Conservation (phyloP, 2,888 invertebrate species). For the Fabriciana adippe region DNA sequence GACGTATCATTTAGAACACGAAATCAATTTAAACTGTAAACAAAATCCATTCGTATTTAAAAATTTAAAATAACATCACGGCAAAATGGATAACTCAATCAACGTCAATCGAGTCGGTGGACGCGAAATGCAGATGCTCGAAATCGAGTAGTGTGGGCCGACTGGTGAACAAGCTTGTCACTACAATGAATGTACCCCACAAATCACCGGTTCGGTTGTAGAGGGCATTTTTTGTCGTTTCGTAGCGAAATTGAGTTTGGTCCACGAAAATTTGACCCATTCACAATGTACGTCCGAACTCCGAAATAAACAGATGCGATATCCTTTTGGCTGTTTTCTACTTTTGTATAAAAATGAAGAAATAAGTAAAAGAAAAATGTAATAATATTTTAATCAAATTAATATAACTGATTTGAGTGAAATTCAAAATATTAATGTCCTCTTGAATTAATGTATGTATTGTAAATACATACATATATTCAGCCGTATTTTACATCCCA, state of each 20-base stretch:
- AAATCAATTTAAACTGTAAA: conserved; percentile 40
- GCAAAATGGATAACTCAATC: conserved; percentile 71
- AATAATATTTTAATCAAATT: too few relatives aligned
- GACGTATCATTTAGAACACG: conserved; percentile 30
- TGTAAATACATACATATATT: too few relatives aligned
- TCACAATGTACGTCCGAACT: conserved; percentile 23
- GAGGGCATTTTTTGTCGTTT: conserved; percentile 72
- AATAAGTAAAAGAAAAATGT: neutral
- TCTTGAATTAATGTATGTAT: too few relatives aligned
- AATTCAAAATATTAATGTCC: too few relatives aligned
- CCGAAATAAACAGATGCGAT: conserved; percentile 28
- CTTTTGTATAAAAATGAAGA: neutral
- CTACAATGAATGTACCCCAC: conserved; percentile 77
- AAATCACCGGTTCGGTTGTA: conserved; percentile 74
- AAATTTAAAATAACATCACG: conserved; percentile 46
- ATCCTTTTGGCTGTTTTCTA: neutral
- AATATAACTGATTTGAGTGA: too few relatives aligned
- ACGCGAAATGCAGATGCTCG: conserved; percentile 46
- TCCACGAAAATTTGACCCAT: conserved; percentile 62
- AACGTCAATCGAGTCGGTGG: conserved; percentile 63
- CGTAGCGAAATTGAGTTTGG: conserved; percentile 73
- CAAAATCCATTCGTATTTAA: conserved; percentile 39
- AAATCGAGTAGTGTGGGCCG: conserved; percentile 61
- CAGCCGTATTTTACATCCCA: too few relatives aligned
- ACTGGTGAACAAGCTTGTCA: conserved; percentile 70